A percentile compares a stretch with the other conserved stretches of the same genome.
These are phyloP conservation scores for Dermochelys coriacea DNA, from an alignment of 2,797 vertebrate species.

Conservation along the genomic window DNA sequence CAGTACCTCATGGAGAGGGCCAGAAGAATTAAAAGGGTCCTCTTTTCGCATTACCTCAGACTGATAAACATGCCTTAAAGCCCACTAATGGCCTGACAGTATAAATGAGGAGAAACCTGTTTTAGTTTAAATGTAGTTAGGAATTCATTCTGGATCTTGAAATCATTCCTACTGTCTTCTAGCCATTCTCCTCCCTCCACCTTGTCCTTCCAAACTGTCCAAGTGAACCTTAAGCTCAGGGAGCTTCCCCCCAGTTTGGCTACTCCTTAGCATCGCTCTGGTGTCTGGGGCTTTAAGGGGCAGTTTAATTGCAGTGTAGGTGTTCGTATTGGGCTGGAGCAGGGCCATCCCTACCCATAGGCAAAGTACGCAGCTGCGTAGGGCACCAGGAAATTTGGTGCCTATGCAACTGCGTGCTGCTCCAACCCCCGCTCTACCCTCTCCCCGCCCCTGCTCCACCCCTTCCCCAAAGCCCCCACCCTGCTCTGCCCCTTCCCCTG, in stretches of 20 bases:
- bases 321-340: neutral
- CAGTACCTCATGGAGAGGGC: neutral
- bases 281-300: no score
- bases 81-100: neutral
- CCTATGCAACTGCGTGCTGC: no score
- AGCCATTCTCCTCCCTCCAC: neutral
- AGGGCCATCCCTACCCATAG: no score
- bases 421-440: no score
- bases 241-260: neutral
- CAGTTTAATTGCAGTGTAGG: neutral
- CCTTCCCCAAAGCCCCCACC: no score
- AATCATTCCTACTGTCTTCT: neutral
- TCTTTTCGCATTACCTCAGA: conserved; percentile 27
- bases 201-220: neutral
- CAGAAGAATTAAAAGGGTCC: neutral
- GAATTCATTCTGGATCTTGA: neutral
- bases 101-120: neutral
- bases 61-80: conserved; percentile 17
- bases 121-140: neutral
- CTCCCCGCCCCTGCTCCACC: no score
- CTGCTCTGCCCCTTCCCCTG: no score
- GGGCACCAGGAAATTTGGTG: no score
- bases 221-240: neutral
- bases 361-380: no score
- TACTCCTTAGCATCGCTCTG: neutral